A percentile compares a stretch with the other conserved stretches of the same genome.
Conservation (phyloP, 1,140 invertebrate genomes). For the Sycophila sp. region DNA sequence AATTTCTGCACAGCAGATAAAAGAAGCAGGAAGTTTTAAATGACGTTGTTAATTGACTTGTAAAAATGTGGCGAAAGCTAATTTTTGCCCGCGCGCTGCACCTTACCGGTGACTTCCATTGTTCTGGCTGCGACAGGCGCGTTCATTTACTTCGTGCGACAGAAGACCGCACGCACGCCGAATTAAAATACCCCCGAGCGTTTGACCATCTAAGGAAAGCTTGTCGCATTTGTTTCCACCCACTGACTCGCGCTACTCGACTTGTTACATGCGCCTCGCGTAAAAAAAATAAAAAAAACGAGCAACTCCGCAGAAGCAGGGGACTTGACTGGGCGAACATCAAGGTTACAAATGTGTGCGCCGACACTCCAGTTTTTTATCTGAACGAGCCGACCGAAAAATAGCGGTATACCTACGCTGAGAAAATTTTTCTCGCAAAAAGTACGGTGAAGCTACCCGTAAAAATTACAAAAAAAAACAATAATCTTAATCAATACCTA, state of each 20-base stretch:
- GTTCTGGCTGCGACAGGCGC: constrained; percentile 33
- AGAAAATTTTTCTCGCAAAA: no score
- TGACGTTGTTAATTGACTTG: background rate
- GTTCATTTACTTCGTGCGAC: background rate
- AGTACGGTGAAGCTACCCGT: no score
- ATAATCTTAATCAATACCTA: no score
- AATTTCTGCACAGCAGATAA: no score
- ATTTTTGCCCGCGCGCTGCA: background rate
- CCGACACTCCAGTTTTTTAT: no score
- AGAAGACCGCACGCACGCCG: constrained; percentile 6
- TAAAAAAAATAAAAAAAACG: background rate
- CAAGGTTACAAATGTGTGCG: constrained; percentile 3
- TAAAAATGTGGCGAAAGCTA: background rate
- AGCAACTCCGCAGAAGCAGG: no score
- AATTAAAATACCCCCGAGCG: constrained; percentile 11
- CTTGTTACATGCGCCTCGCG: background rate
- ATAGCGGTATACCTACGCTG: no score
- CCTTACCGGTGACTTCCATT: constrained; percentile 38
- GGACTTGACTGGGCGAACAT: background rate
- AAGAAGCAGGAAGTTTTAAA: no score
- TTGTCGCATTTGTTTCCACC: constrained; percentile 37
- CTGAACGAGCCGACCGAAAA: no score
- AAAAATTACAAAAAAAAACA: no score
- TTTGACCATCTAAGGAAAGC: constrained; percentile 35
- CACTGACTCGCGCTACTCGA: constrained; percentile 5